Percentiles rank a stretch among this genome's conserved stretches.
Conservation (phyloP, 37 sponge, comb jelly and placozoan species). For the Halisarca cf. caerulea region DNA sequence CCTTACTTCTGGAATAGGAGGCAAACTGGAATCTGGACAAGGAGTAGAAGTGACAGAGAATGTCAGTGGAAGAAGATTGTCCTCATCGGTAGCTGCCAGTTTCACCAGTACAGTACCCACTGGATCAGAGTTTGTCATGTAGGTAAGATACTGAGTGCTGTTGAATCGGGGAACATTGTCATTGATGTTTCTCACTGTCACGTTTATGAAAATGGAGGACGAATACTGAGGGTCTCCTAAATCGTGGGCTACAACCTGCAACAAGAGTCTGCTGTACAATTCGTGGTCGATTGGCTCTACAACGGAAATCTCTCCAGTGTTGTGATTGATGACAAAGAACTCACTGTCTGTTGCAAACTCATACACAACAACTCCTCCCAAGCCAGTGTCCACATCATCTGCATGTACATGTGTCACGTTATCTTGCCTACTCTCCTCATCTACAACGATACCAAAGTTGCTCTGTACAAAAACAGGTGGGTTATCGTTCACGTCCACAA, state of each 20-base stretch:
- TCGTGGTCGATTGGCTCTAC: constrained; percentile 54
- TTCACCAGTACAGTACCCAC: constrained; percentile 9
- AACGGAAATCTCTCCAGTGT: constrained; percentile 46
- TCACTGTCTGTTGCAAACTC: background rate
- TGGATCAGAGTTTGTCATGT: constrained; percentile 38
- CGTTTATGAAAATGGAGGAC: constrained; percentile 1
- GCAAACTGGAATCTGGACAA: background rate
- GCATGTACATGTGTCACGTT: constrained; percentile 40
- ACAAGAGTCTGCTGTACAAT: background rate
- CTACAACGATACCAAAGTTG: constrained; percentile 23
- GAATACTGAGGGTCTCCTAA: constrained; percentile 33
- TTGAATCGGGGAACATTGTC: constrained; percentile 63
- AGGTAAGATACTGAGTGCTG: constrained; percentile 18
- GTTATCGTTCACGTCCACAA: constrained; percentile 60
- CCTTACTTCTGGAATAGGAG: background rate
- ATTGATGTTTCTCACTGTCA: constrained; percentile 51
- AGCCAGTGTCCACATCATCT: constrained; percentile 53
- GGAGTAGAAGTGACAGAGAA: background rate
- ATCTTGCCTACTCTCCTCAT: constrained; percentile 42
- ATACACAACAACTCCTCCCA: constrained; percentile 41
- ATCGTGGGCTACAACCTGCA: constrained; percentile 45
- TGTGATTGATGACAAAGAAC: constrained; percentile 36
- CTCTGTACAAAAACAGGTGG: constrained; percentile 34
- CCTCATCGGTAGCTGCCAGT: constrained; percentile 49
- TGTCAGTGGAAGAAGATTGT: background rate